A percentile compares a stretch with the other conserved stretches of the same genome.
Evolutionary conservation across 2,888 invertebrate genomes (phyloP).

Genomic region (Agrotis segetum): DNA sequence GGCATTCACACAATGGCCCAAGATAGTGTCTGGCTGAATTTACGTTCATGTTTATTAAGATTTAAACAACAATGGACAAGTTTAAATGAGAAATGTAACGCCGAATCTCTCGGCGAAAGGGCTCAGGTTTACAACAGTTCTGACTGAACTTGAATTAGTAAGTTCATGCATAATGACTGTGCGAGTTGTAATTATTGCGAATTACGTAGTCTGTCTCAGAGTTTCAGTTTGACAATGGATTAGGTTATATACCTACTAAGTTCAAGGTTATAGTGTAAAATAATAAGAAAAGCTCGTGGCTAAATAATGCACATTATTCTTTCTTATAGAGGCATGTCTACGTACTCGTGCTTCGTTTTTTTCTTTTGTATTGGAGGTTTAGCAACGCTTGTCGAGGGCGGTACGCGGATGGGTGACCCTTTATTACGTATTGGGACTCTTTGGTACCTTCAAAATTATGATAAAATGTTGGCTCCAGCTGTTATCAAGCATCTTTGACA

Average conservation of each 20-base stretch:
- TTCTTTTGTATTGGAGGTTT: too few species aligned
- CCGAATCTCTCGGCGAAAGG: slow-evolving; percentile 19
- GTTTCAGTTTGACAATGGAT: neutral
- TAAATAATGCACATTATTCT: neutral
- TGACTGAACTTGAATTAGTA: slow-evolving; percentile 43
- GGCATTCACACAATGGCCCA: slow-evolving; percentile 34
- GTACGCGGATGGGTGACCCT: neutral
- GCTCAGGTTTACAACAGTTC: neutral
- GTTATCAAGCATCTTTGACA: neutral
- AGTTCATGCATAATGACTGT: slow-evolving; percentile 17
- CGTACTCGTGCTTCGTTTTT: too few species aligned
- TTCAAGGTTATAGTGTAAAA: neutral
- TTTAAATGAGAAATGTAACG: slow-evolving; percentile 61
- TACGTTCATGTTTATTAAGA: slow-evolving; percentile 56
- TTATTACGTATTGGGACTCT: neutral
- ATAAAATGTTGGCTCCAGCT: neutral
- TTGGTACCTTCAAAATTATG: too few species aligned
- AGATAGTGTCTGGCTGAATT: slow-evolving; percentile 43
- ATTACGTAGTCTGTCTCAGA: neutral
- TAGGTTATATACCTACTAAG: neutral
- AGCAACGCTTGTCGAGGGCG: neutral
- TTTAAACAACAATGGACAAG: slow-evolving; percentile 53
- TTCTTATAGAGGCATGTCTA: too few species aligned
- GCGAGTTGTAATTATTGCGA: neutral
- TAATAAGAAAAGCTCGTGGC: neutral